phyloP scores from a whole-genome alignment of 2,113 vertebrate genomes.

The Oenanthe oenanthe region DNA sequence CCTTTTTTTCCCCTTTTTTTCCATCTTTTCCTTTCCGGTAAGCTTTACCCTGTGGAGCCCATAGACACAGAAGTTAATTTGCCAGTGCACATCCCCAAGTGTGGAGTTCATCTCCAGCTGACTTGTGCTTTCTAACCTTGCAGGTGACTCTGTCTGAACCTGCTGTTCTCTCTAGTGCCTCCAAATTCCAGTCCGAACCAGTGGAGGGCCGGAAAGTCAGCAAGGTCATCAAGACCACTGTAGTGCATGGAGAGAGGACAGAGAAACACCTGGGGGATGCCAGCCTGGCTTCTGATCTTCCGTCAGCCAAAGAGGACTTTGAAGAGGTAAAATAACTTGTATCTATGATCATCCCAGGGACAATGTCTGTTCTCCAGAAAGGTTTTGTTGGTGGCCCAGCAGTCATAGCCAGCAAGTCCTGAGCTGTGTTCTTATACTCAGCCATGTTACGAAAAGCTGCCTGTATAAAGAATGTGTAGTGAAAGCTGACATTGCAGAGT shows the following conservation, averaged over 20 bases:
- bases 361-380: not conserved
- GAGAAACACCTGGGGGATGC: conserved; percentile 89
- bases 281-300: conserved; percentile 87
- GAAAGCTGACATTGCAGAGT: not conserved
- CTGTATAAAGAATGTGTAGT: rapidly evolving
- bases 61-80: not conserved
- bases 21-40: not conserved
- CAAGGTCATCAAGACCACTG: conserved; percentile 91
- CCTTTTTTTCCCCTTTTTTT: not conserved
- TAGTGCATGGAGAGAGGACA: conserved; percentile 88
- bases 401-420: rapidly evolving
- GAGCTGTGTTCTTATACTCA: not conserved
- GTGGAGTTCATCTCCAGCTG: not conserved
- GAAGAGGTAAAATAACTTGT: conserved; percentile 82
- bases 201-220: conserved; percentile 94
- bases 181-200: conserved; percentile 86
- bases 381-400: not conserved
- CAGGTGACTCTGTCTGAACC: conserved; percentile 88
- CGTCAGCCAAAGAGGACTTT: conserved; percentile 95
- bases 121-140: conserved; percentile 6
- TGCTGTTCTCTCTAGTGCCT: conserved; percentile 70
- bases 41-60: not conserved
- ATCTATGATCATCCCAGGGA: not conserved
- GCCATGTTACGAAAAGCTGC: not conserved
- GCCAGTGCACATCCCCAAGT: rapidly evolving